Conservation (phyloP, 1,140 invertebrate genomes). For the Dendroctonus valens region DNA sequence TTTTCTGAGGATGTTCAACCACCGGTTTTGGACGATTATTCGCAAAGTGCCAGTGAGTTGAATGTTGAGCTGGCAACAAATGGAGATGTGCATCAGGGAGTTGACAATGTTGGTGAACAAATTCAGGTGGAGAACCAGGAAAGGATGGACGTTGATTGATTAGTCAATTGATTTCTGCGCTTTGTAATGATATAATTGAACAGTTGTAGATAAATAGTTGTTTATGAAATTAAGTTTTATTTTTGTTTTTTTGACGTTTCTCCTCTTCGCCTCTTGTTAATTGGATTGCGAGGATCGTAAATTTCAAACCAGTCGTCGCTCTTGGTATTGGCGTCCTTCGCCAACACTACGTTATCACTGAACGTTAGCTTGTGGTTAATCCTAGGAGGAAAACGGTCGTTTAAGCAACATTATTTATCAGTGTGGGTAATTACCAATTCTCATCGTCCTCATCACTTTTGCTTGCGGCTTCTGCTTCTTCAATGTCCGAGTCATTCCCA, state of each 20-base stretch:
- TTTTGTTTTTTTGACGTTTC: conserved; percentile 45
- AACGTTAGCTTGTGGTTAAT: conserved; percentile 78
- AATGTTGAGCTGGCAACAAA: too few species aligned
- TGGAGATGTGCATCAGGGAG: too few species aligned
- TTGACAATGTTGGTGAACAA: too few species aligned
- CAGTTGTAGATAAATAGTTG: too few species aligned
- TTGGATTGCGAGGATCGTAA: conserved; percentile 90
- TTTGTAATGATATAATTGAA: too few species aligned
- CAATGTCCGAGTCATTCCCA: conserved; percentile 56
- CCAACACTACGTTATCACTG: conserved; percentile 73
- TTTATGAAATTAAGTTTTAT: too few species aligned
- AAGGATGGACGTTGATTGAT: too few species aligned
- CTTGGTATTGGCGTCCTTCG: conserved; percentile 94
- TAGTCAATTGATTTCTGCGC: too few species aligned
- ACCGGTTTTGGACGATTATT: too few species aligned
- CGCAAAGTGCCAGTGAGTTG: too few species aligned
- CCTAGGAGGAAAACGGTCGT: conserved; percentile 53
- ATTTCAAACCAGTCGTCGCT: conserved; percentile 96
- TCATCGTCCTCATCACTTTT: conserved; percentile 43
- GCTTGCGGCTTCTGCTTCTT: conserved; percentile 45
- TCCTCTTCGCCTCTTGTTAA: conserved; percentile 86
- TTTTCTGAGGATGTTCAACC: too few species aligned
- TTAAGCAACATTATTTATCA: conserved; percentile 1
- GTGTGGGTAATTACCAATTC: conserved; percentile 38
- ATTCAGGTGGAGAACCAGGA: too few species aligned